phyloP scores from a whole-genome alignment of 2,113 vertebrate species.

The Gobio gobio region DNA sequence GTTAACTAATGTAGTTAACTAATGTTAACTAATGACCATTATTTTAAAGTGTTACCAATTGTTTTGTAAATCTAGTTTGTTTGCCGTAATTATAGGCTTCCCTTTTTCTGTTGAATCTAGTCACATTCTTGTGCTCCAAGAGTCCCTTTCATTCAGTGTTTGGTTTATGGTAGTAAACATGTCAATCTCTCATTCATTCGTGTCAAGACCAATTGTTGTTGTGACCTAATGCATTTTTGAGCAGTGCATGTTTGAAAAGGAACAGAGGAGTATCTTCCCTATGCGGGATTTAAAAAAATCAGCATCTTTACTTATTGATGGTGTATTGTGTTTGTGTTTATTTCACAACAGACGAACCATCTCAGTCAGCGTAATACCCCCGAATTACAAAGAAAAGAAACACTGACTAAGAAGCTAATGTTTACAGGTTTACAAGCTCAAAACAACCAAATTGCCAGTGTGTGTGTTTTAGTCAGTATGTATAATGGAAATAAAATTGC shows the following conservation, averaged over 20 bases:
- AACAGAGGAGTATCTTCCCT: conserved; percentile 4
- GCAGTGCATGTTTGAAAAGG: background rate
- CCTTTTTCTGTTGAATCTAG: background rate
- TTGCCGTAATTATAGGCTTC: background rate
- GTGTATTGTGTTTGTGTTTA: conserved; percentile 13
- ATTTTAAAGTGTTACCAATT: too few species aligned
- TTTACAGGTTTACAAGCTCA: background rate
- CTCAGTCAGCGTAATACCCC: background rate
- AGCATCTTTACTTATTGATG: conserved; percentile 22
- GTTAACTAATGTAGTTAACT: too few species aligned
- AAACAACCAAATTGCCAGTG: conserved; percentile 2
- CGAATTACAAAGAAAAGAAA: background rate
- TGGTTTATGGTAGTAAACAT: background rate
- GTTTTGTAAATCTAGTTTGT: background rate
- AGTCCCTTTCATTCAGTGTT: background rate
- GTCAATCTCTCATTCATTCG: background rate
- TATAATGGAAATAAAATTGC: background rate
- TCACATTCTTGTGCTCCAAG: background rate
- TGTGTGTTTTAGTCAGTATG: background rate
- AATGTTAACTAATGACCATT: too few species aligned
- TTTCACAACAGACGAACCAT: background rate
- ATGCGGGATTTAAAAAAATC: background rate
- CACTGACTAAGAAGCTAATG: background rate
- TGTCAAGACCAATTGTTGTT: background rate
- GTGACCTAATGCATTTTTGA: conserved; percentile 5